Evolutionary conservation across 2,797 vertebrate genomes (phyloP).

Genomic region (Poeciliopsis paucimaculata): DNA sequence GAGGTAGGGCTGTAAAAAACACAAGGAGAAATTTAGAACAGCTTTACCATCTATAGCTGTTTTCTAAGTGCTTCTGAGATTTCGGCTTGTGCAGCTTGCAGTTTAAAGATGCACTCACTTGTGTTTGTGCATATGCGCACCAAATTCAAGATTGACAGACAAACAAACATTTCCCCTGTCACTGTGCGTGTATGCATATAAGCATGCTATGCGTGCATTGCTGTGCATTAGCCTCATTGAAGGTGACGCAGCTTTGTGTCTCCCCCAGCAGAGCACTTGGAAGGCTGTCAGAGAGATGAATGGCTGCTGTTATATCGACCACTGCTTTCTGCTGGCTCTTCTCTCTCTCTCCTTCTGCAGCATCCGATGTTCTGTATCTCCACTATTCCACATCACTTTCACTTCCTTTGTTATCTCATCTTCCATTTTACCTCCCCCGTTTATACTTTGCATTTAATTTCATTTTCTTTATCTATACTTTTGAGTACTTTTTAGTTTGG

Average conservation of each 20-base stretch:
- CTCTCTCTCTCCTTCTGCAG: conserved; percentile 22
- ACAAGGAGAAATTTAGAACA: conserved; percentile 7
- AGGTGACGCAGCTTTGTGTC: conserved; percentile 74
- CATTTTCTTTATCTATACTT: conserved; percentile 6
- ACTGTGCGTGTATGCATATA: conserved; percentile 42
- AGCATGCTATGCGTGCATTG: conserved; percentile 8
- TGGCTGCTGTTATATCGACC: conserved; percentile 78
- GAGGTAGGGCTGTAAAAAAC: conserved; percentile 13
- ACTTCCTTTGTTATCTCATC: conserved; percentile 43
- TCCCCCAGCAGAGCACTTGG: conserved; percentile 74
- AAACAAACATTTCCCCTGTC: conserved; percentile 20
- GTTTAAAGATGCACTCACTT: conserved; percentile 32
- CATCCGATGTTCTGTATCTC: neutral
- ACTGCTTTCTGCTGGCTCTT: conserved; percentile 62
- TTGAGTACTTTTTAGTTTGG: conserved; percentile 16
- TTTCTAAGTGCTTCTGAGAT: conserved; percentile 36
- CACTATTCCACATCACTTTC: conserved; percentile 39
- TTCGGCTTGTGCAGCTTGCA: conserved; percentile 31
- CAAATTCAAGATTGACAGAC: conserved; percentile 20
- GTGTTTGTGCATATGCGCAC: conserved; percentile 12
- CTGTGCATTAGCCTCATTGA: conserved; percentile 61
- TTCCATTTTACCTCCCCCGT: conserved; percentile 17
- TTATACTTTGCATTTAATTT: conserved; percentile 15
- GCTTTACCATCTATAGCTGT: conserved; percentile 17
- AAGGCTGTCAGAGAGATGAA: conserved; percentile 80